A percentile compares a stretch with the other conserved stretches of the same genome.
phyloP scores from a whole-genome alignment of 2,888 invertebrate species.

The Synanthedon tipuliformis region DNA sequence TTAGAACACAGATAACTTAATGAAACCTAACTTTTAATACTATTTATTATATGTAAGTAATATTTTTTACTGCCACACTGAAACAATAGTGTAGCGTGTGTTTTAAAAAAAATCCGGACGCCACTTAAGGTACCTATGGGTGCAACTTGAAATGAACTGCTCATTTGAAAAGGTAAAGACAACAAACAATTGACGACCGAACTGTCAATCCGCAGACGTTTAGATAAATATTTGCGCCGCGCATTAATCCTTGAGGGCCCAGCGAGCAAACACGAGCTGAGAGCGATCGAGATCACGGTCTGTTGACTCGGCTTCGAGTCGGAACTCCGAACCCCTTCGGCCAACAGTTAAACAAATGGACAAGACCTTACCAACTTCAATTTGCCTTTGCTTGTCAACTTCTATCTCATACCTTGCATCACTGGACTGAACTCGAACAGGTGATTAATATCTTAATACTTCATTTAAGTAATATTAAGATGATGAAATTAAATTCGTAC shows the following conservation, averaged over 20 bases:
- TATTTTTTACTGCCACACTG: conserved; percentile 3
- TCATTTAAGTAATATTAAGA: too few relatives aligned
- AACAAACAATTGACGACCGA: conserved; percentile 68
- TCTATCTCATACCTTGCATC: too few relatives aligned
- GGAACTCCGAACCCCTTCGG: conserved; percentile 12
- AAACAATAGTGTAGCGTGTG: conserved; percentile 16
- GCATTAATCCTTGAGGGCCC: conserved; percentile 64
- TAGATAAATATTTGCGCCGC: conserved; percentile 67
- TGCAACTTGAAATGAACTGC: conserved; percentile 63
- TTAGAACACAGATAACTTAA: too few relatives aligned
- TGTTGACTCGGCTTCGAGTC: conserved; percentile 49
- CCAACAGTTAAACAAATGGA: conserved; percentile 6
- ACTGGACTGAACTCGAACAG: too few relatives aligned
- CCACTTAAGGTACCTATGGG: conserved; percentile 59
- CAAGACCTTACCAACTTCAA: not conserved
- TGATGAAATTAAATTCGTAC: too few relatives aligned
- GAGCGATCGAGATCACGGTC: conserved; percentile 57
- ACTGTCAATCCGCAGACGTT: conserved; percentile 69
- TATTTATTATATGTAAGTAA: too few relatives aligned
- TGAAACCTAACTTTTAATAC: too few relatives aligned
- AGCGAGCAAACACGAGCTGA: conserved; percentile 44
- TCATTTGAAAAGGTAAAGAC: conserved; percentile 67
- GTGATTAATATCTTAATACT: too few relatives aligned
- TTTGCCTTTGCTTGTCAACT: too few relatives aligned
- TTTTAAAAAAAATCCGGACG: conserved; percentile 33